A percentile compares a stretch with the other conserved stretches of the same genome.
phyloP scores from a whole-genome alignment of 1,140 invertebrate genomes.

The Sitobion miscanthi region DNA sequence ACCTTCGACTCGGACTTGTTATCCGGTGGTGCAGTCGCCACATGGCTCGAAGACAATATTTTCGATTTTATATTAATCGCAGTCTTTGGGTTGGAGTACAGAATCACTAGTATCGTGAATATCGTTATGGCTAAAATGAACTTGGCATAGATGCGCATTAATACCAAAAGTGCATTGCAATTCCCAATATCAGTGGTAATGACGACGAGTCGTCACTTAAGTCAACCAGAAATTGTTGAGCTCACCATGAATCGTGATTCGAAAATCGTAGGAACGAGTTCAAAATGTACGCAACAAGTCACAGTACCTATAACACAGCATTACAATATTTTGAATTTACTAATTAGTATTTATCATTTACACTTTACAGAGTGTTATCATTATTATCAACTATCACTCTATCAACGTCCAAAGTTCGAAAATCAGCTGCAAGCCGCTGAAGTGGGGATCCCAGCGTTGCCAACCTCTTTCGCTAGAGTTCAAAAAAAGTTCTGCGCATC shows the following conservation, averaged over 20 bases:
- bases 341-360: background rate
- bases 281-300: background rate
- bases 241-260: background rate
- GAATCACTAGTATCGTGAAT: conserved; percentile 4
- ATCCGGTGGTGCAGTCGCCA: background rate
- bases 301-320: no score
- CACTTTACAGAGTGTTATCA: background rate
- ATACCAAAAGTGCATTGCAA: conserved; percentile 2
- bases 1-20: background rate
- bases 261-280: background rate
- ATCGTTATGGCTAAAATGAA: background rate
- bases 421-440: background rate
- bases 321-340: background rate
- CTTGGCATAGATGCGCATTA: conserved; percentile 33
- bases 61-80: background rate
- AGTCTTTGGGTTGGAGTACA: background rate
- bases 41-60: background rate
- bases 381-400: no score
- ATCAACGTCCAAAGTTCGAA: background rate
- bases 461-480: background rate
- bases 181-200: background rate
- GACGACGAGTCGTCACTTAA: background rate
- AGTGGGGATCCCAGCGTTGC: background rate
- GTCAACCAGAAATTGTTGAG: background rate
- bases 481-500: background rate